A percentile compares a stretch with the other conserved stretches of the same genome.
Conservation (phyloP, 2,888 invertebrate species). For the Heteromurus nitidus region DNA sequence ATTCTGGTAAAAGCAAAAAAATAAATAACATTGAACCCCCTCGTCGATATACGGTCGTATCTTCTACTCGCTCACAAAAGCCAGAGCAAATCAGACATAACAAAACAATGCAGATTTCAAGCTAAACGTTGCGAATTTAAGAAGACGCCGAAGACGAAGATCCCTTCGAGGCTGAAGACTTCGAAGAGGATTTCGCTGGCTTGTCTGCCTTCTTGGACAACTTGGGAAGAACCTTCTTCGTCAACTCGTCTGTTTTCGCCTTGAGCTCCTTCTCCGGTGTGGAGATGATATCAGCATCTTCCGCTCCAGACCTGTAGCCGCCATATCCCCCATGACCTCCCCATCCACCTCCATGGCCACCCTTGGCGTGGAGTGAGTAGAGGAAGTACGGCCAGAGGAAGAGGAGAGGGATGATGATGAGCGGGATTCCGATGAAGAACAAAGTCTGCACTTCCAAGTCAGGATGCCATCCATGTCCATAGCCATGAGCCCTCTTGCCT, state of each 20-base stretch:
- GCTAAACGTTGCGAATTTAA: background rate
- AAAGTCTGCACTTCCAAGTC: conserved; percentile 63
- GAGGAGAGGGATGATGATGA: conserved; percentile 63
- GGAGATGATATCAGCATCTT: conserved; percentile 3
- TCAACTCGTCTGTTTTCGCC: conserved; percentile 56
- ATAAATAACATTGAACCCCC: conserved; percentile 2
- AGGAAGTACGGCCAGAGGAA: conserved; percentile 65
- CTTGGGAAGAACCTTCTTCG: conserved; percentile 60
- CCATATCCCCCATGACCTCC: background rate
- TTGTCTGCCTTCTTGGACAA: conserved; percentile 50
- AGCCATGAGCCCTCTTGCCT: conserved; percentile 50
- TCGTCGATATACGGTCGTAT: too few relatives aligned
- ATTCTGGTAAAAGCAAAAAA: background rate
- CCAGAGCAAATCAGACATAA: too few relatives aligned
- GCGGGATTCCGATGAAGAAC: conserved; percentile 60
- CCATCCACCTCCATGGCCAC: background rate
- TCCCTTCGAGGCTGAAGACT: too few relatives aligned
- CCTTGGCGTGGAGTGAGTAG: conserved; percentile 49
- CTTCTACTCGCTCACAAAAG: too few relatives aligned
- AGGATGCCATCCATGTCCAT: conserved; percentile 55
- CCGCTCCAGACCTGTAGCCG: conserved; percentile 29
- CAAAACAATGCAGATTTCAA: too few relatives aligned
- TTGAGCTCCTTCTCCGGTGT: conserved; percentile 46
- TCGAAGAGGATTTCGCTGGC: conserved; percentile 15
- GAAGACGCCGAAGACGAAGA: conserved; percentile 7